phyloP scores from a whole-genome alignment of 2,113 vertebrate genomes.

The Brienomyrus brachyistius region DNA sequence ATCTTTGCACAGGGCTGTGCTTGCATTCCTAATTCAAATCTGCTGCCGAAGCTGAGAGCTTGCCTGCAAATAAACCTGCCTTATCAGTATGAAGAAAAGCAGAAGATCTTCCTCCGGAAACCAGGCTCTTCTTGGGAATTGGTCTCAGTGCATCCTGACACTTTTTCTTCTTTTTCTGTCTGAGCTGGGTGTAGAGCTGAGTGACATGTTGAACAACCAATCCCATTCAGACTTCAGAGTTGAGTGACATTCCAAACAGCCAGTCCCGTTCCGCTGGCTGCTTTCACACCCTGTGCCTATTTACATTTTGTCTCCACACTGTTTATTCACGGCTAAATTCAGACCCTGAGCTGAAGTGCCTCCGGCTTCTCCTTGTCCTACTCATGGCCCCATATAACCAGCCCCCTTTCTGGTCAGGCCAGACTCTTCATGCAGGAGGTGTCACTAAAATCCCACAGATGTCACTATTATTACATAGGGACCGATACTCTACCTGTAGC shows the following conservation, averaged over 20 bases:
- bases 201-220: background rate
- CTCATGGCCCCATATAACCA: background rate
- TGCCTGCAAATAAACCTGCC: constrained; percentile 17
- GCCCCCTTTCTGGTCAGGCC: background rate
- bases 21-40: constrained; percentile 26
- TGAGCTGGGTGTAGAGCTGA: background rate
- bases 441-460: background rate
- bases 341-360: background rate
- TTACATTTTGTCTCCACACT: background rate
- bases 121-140: background rate
- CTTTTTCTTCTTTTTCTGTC: background rate
- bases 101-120: background rate
- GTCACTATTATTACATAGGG: background rate
- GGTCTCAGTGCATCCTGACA: background rate
- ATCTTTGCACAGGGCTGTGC: constrained; percentile 8
- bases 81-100: background rate
- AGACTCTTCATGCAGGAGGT: background rate
- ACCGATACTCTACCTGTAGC: background rate
- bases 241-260: background rate
- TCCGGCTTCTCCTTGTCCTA: background rate
- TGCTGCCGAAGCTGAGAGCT: background rate
- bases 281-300: constrained; percentile 13
- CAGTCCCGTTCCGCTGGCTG: background rate
- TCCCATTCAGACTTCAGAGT: background rate
- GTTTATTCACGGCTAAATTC: background rate